These are phyloP conservation scores for Fulmarus glacialis DNA, from an alignment of 2,113 vertebrate species.

Conservation along the genomic window DNA sequence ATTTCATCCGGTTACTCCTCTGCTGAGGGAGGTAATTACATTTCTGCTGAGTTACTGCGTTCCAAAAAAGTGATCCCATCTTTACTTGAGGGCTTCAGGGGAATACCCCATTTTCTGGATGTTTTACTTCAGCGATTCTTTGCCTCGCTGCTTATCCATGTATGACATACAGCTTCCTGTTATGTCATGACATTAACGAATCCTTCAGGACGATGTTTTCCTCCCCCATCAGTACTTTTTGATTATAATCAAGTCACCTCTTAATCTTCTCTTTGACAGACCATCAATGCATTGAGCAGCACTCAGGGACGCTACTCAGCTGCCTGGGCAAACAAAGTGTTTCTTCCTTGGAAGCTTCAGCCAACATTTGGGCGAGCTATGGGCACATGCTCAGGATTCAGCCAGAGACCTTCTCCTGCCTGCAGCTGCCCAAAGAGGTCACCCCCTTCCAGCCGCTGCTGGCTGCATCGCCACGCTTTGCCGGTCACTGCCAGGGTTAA, in stretches of 20 bases:
- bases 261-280: background rate
- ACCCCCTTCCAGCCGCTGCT: background rate
- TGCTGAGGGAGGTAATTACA: background rate
- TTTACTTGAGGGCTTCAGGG: background rate
- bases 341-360: background rate
- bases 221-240: no score
- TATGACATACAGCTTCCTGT: background rate
- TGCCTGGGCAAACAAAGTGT: background rate
- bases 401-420: background rate
- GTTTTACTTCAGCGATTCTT: background rate
- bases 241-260: no score
- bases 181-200: no score
- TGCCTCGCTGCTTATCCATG: background rate
- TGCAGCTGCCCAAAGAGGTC: background rate
- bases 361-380: fast-evolving
- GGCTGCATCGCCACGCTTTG: fast-evolving
- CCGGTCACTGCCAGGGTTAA: no score
- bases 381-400: background rate
- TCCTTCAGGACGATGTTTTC: background rate
- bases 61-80: background rate
- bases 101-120: background rate
- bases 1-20: background rate
- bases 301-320: background rate
- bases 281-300: background rate
- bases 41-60: background rate